Base-by-base conservation (phyloP, 2,113 vertebrate genomes). In the Vicugna pacos region DNA sequence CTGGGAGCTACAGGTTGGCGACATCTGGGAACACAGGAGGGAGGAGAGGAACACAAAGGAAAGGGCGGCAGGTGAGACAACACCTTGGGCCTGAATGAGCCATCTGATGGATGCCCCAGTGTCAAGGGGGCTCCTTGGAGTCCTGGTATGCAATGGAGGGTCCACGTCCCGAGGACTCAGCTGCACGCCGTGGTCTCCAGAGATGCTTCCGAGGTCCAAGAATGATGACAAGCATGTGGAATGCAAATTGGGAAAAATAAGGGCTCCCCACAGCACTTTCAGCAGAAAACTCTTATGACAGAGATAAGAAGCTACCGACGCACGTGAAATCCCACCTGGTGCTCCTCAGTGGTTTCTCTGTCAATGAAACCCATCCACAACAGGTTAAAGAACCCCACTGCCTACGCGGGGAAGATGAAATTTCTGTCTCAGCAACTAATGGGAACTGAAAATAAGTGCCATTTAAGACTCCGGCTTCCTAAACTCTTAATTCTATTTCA, bases 401-500 rank as follows among this genome's bases (percentile, higher is more conserved):
- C 30, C 19, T 67, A 67, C 69, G 50, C 16, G 30, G 54, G 42
- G 81, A 76, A 95, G 89, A 67, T 10, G 30, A 46, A 70, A 38
- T 35, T 91, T 70, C 35, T 70, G 35, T 79, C 58, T 70, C 32
- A 1, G 64, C 46, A 62, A 75, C 42, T 69, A 70, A 79, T 16
- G 75, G 69, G 60, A 93, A 79, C 4, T 54, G 69, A 58, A 86
- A 83, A 15, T n/a, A 50, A 64, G 56, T 75, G 65, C 80, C 22
- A 38, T 20, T 58, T 76, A 89, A 91, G 52, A 50, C 12, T 17
- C 4, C 32, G 76, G 15, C 26, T 93, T 82, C 81, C 64, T 65
- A 85, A 88, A 67, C 20, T 35, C 82, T 89, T 81, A 52, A 72
- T 48, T 93, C 42, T 89, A 8, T 35, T 93, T 69, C 84, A 83